A percentile compares a stretch with the other conserved stretches of the same genome.
Evolutionary conservation across 2,113 vertebrate genomes (phyloP).

Genomic region (Fulmarus glacialis): DNA sequence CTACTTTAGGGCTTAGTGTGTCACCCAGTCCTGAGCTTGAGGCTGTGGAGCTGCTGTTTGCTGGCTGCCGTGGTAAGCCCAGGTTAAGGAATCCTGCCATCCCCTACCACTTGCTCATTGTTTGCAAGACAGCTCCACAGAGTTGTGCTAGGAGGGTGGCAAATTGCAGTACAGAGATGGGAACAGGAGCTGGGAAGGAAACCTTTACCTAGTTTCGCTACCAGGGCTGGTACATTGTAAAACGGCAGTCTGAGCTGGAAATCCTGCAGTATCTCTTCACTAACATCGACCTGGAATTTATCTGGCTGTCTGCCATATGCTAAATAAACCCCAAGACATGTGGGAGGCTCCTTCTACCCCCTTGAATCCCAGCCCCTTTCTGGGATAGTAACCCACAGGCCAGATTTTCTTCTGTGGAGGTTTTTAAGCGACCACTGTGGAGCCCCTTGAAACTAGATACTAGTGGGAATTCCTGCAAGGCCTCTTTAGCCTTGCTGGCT

Average conservation of each 20-base stretch:
- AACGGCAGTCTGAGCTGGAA: slow-evolving; percentile 29
- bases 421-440: slow-evolving; percentile 33
- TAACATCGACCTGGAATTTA: slow-evolving; percentile 54
- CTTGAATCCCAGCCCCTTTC: slow-evolving; percentile 54
- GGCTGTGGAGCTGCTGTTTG: neutral
- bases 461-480: slow-evolving; percentile 54
- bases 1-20: neutral
- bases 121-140: neutral
- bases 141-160: neutral
- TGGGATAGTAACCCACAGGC: slow-evolving; percentile 46
- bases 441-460: slow-evolving; percentile 60
- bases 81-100: neutral
- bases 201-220: neutral
- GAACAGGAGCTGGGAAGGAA: neutral
- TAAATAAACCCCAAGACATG: slow-evolving; percentile 64
- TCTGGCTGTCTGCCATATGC: slow-evolving; percentile 56
- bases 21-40: neutral
- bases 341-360: slow-evolving; percentile 65
- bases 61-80: neutral
- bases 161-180: neutral
- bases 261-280: slow-evolving; percentile 35
- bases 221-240: neutral
- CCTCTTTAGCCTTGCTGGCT: slow-evolving; percentile 27
- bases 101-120: neutral
- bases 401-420: slow-evolving; percentile 44